Evolutionary conservation across 2,888 invertebrate species (phyloP).

Genomic region (Archips xylosteana): DNA sequence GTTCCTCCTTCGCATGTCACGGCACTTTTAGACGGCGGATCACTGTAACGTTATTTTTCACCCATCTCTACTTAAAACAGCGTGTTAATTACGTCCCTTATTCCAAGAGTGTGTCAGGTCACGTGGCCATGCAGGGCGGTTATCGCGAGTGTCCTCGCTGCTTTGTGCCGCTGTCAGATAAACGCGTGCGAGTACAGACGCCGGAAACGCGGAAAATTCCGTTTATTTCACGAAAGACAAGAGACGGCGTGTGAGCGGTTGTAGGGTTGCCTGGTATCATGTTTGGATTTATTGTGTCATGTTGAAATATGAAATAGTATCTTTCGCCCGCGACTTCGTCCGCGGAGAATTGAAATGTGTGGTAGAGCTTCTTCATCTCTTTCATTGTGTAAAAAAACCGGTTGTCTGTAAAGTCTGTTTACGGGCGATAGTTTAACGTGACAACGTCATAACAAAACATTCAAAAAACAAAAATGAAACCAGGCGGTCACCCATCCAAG

Average conservation of each 20-base stretch:
- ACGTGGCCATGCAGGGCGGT: background rate
- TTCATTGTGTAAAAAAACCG: too few species aligned
- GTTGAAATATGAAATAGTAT: background rate
- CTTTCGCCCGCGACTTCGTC: too few species aligned
- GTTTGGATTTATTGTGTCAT: background rate
- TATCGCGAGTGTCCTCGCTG: background rate
- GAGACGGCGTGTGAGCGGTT: background rate
- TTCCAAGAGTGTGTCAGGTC: background rate
- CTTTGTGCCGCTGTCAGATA: background rate
- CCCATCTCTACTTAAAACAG: too few species aligned
- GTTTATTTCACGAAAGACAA: slow-evolving; percentile 30
- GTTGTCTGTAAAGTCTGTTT: too few species aligned
- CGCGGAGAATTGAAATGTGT: too few species aligned
- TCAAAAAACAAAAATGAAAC: too few species aligned
- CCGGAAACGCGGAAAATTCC: slow-evolving; percentile 30
- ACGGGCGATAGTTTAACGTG: too few species aligned
- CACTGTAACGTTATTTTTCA: background rate
- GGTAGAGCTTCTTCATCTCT: too few species aligned
- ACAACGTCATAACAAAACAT: too few species aligned
- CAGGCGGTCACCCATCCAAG: too few species aligned
- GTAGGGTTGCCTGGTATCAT: background rate
- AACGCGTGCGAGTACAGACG: slow-evolving; percentile 14
- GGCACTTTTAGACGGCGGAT: too few species aligned
- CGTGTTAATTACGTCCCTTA: background rate
- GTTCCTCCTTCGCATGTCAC: too few species aligned